Evolutionary conservation across 2,888 invertebrate genomes (phyloP).

Genomic region (Salticus scenicus): DNA sequence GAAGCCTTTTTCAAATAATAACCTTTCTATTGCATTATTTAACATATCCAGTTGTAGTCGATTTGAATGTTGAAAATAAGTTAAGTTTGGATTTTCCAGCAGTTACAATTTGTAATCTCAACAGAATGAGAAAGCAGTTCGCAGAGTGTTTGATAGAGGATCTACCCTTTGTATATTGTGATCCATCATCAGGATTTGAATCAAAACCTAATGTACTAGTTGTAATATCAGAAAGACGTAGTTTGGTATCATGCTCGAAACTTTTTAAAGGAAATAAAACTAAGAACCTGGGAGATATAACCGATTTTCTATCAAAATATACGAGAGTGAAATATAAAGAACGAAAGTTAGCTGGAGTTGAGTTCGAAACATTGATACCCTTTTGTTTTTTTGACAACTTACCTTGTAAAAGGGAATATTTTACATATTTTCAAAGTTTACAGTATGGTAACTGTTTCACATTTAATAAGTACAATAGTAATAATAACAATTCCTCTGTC

Average conservation of each 20-base stretch:
- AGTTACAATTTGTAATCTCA: constrained; percentile 72
- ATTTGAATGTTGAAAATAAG: background rate
- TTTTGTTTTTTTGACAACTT: background rate
- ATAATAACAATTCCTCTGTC: no score
- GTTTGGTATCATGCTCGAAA: no score
- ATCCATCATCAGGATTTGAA: no score
- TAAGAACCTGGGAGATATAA: background rate
- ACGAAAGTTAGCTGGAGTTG: background rate
- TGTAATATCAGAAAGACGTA: no score
- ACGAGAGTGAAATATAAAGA: background rate
- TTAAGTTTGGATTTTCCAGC: constrained; percentile 62
- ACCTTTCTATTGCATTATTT: constrained; percentile 22
- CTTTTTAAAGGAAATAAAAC: background rate
- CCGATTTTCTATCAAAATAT: background rate
- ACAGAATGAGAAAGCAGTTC: constrained; percentile 36
- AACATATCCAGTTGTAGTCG: constrained; percentile 16
- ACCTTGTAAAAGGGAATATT: background rate
- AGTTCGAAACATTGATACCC: background rate
- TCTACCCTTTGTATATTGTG: no score
- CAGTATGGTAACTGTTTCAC: constrained; percentile 39
- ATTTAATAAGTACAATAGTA: background rate
- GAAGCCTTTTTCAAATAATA: constrained; percentile 14
- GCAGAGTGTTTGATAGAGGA: no score
- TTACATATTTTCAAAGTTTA: constrained; percentile 17
- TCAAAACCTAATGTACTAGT: no score